Percentiles rank a stretch among this genome's conserved stretches.
phyloP scores from a whole-genome alignment of 2,113 vertebrate genomes.

The Elanoides forficatus region DNA sequence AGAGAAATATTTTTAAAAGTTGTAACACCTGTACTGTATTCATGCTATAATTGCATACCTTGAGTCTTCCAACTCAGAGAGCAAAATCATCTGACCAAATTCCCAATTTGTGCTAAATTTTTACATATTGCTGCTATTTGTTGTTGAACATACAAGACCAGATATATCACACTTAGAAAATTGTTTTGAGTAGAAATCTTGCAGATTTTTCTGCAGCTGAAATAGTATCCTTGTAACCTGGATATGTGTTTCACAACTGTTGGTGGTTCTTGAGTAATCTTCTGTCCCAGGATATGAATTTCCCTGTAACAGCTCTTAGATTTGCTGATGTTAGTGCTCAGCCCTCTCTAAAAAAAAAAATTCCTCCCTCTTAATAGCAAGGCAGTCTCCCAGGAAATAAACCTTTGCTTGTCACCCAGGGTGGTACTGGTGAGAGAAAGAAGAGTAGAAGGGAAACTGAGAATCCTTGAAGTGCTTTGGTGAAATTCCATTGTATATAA shows the following conservation, averaged over 20 bases:
- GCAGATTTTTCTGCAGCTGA: not conserved
- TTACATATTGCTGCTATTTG: not conserved
- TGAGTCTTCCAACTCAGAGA: not conserved
- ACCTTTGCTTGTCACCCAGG: not conserved
- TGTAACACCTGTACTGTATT: not conserved
- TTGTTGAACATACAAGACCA: not conserved
- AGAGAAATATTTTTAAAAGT: not conserved
- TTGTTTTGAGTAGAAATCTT: not conserved
- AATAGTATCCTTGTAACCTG: not conserved
- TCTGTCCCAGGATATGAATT: not conserved
- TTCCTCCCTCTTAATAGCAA: not conserved
- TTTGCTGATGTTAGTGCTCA: not conserved
- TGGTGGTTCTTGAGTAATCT: not conserved
- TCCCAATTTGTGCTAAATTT: not conserved
- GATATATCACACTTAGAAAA: not conserved
- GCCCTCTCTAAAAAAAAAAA: not conserved
- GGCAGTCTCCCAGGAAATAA: not conserved
- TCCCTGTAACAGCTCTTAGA: not conserved
- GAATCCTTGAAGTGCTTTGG: not conserved
- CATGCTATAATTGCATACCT: not conserved
- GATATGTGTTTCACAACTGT: not conserved
- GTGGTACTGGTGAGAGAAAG: not conserved
- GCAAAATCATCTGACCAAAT: not conserved
- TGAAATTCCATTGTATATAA: not conserved
- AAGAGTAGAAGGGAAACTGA: not conserved